Evolutionary conservation across 2,797 vertebrate species (phyloP).

Genomic region (Oceanodroma leucorhoa): DNA sequence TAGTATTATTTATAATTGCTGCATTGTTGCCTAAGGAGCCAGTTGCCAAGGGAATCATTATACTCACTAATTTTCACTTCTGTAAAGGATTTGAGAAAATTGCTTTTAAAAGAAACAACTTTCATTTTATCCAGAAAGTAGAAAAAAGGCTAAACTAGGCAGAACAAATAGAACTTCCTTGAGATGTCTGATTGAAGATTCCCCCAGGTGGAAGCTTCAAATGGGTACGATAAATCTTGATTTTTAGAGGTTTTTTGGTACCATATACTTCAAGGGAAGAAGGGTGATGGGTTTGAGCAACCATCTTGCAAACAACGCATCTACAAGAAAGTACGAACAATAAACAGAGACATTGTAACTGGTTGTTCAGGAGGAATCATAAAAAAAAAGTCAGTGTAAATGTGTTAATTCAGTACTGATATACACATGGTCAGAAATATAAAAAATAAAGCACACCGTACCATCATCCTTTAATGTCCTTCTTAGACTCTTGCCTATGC

Average conservation of each 20-base stretch:
- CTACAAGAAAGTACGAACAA: neutral
- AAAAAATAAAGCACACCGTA: neutral
- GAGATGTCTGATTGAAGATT: conserved; percentile 66
- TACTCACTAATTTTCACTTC: conserved; percentile 56
- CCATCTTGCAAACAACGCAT: neutral
- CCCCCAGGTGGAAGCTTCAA: conserved; percentile 54
- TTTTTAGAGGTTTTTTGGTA: conserved; percentile 54
- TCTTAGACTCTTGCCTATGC: neutral
- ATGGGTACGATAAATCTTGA: conserved; percentile 62
- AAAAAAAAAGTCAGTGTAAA: neutral
- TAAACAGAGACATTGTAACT: neutral
- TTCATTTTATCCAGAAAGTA: conserved; percentile 70
- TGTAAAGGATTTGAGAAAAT: conserved; percentile 69
- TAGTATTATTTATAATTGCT: conserved; percentile 62
- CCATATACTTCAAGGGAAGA: conserved; percentile 14
- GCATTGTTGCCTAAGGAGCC: conserved; percentile 42
- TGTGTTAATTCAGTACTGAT: neutral
- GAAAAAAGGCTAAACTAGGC: conserved; percentile 67
- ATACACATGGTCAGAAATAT: neutral
- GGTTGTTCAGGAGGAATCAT: neutral
- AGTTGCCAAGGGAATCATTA: conserved; percentile 62
- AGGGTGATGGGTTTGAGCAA: neutral
- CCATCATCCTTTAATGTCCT: neutral
- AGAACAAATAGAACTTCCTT: conserved; percentile 74
- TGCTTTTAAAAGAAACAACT: conserved; percentile 57